phyloP scores from a whole-genome alignment of 2,113 vertebrate genomes.

The Halichoeres trimaculatus region DNA sequence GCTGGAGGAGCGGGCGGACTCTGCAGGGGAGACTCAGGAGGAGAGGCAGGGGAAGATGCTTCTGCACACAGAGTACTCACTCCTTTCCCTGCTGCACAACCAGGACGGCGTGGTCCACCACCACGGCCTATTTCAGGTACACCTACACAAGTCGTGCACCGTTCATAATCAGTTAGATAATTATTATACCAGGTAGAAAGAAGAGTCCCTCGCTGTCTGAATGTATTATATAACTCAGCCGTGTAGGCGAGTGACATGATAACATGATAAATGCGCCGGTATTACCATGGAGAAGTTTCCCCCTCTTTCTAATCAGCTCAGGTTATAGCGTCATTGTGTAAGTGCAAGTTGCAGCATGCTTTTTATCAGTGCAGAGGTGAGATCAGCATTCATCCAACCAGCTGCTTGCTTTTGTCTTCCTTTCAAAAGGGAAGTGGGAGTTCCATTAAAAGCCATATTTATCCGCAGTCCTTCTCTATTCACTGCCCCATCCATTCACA shows the following conservation, averaged over 20 bases:
- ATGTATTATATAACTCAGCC: conserved; percentile 6
- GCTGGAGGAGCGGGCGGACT: conserved; percentile 92
- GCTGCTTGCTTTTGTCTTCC: conserved; percentile 39
- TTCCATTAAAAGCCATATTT: conserved; percentile 54
- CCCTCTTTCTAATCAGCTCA: conserved; percentile 22
- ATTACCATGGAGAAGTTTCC: conserved; percentile 16
- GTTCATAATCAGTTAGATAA: not conserved
- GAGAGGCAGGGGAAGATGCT: conserved; percentile 99
- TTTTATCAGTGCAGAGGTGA: not conserved
- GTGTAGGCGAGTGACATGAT: not conserved
- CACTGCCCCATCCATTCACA: conserved; percentile 53
- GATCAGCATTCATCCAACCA: conserved; percentile 23
- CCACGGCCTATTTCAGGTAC: conserved; percentile 97
- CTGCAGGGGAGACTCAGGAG: conserved; percentile 93
- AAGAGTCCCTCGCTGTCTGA: not conserved
- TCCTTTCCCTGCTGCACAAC: conserved; percentile 94
- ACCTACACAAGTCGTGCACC: not conserved
- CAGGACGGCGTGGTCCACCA: conserved; percentile 99
- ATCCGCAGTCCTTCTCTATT: conserved; percentile 48
- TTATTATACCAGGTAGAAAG: not conserved
- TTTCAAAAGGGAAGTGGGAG: conserved; percentile 47
- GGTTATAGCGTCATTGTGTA: conserved; percentile 1
- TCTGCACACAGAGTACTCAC: conserved; percentile 96
- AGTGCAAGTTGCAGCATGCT: conserved; percentile 19
- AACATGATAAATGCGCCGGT: conserved; percentile 3